Conservation (phyloP, 2,113 vertebrate genomes). For the Calyptommatus sinebrachiatus region DNA sequence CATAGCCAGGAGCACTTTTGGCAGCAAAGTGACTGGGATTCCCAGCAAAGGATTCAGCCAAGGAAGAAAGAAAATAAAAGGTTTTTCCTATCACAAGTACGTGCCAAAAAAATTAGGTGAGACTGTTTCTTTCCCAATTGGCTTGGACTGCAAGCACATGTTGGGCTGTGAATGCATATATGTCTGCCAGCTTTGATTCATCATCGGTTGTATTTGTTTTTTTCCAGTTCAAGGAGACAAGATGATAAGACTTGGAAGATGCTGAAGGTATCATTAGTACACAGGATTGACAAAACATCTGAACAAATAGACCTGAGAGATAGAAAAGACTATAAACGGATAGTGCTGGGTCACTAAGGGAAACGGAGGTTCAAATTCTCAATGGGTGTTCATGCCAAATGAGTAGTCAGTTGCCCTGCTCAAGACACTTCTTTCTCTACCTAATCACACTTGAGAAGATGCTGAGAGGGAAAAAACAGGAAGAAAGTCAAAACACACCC, state of each 20-base stretch:
- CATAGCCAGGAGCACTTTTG: background rate
- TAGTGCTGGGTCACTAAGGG: background rate
- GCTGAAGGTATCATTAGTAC: background rate
- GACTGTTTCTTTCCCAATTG: background rate
- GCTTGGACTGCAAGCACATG: background rate
- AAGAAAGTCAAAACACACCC: background rate
- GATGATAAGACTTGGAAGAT: background rate
- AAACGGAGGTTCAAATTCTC: background rate
- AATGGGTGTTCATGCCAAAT: background rate
- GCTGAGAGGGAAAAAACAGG: background rate
- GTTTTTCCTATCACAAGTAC: background rate
- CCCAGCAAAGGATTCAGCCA: background rate
- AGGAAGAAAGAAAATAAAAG: background rate
- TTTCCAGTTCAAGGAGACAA: too few relatives aligned
- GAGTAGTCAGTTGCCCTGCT: background rate
- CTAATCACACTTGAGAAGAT: background rate
- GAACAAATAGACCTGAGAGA: too few relatives aligned
- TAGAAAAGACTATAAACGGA: background rate
- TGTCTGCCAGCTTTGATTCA: background rate
- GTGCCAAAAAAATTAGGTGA: constrained; percentile 5
- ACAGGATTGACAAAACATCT: too few relatives aligned
- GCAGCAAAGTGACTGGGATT: background rate
- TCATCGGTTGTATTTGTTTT: background rate
- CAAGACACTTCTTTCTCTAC: background rate
- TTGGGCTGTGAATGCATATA: background rate